A percentile compares a stretch with the other conserved stretches of the same genome.
These are phyloP conservation scores for Meriones unguiculatus DNA, from an alignment of 2,113 vertebrate species.

Conservation along the genomic window DNA sequence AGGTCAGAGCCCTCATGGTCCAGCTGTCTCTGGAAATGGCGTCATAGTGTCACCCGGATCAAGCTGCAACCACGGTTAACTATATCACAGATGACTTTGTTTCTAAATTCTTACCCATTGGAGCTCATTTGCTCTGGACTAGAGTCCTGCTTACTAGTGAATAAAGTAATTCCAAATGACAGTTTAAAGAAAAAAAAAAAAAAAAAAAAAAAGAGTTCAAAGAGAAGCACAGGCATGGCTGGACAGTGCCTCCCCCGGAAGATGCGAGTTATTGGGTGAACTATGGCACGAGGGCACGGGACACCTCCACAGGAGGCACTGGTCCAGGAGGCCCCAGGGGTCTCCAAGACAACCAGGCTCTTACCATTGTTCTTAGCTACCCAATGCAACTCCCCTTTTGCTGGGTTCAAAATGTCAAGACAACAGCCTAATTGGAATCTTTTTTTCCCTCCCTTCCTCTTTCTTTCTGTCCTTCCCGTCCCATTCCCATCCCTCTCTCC, in stretches of 20 bases:
- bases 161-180: too few relatives aligned
- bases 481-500: background rate
- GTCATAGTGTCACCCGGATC: background rate
- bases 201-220: background rate
- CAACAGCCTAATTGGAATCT: background rate
- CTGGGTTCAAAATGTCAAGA: slow-evolving; percentile 59
- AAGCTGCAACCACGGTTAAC: background rate
- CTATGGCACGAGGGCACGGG: background rate
- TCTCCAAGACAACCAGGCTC: background rate
- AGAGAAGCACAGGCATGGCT: background rate
- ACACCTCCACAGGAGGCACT: background rate
- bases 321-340: background rate
- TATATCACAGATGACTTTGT: background rate
- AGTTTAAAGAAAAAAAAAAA: too few relatives aligned
- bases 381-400: background rate
- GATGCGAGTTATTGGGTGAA: background rate
- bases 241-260: background rate
- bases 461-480: background rate
- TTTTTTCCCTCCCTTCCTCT: background rate
- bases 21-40: background rate
- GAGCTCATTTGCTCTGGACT: background rate
- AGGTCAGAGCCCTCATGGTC: background rate
- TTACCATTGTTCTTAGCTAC: background rate
- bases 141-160: background rate
- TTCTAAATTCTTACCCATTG: slow-evolving; percentile 13